These are phyloP conservation scores for Apodemus speciosus DNA, from an alignment of 2,113 vertebrate genomes.

Conservation along the genomic window DNA sequence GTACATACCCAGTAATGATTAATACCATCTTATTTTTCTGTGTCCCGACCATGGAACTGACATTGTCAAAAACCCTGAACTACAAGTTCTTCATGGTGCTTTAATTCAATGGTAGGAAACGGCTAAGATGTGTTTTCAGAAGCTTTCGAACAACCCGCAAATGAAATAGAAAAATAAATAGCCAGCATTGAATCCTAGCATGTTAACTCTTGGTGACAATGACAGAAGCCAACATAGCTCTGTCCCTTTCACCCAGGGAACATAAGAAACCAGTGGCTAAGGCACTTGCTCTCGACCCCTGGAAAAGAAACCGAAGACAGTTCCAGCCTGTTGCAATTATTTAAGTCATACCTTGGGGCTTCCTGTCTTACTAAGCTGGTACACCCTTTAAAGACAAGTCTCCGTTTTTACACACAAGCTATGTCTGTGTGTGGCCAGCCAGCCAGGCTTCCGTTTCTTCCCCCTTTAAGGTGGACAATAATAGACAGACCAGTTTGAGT, in stretches of 20 bases:
- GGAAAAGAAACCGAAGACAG: neutral
- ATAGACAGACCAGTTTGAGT: neutral
- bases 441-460: neutral
- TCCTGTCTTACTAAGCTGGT: neutral
- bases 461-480: neutral
- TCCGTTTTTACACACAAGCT: neutral
- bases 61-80: neutral
- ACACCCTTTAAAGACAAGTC: neutral
- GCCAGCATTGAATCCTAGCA: neutral
- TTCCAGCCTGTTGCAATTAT: neutral
- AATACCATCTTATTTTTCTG: neutral
- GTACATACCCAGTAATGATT: neutral
- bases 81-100: neutral
- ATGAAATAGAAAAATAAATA: neutral
- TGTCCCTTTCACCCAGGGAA: neutral
- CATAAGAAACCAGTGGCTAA: neutral
- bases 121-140: neutral
- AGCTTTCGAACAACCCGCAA: neutral
- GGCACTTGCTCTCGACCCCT: neutral
- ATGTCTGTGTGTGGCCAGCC: neutral
- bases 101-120: slow-evolving; percentile 23
- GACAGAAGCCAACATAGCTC: neutral
- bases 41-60: neutral
- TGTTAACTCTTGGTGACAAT: neutral
- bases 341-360: fast-evolving